A percentile compares a stretch with the other conserved stretches of the same genome.
phyloP scores from a whole-genome alignment of 1,140 invertebrate species.

The Glossosoma conforme region DNA sequence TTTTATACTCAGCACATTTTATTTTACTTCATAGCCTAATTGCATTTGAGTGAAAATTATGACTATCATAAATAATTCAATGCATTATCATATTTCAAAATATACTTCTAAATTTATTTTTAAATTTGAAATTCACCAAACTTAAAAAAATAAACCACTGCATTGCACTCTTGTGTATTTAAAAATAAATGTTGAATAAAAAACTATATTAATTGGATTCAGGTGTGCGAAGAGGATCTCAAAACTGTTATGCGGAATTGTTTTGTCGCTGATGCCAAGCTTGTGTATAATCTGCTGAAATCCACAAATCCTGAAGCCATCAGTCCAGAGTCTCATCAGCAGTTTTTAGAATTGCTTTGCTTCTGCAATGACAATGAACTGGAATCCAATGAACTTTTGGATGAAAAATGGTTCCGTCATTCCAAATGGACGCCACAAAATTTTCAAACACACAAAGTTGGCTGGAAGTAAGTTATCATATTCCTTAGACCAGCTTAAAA shows the following conservation, averaged over 20 bases:
- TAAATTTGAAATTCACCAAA: no score
- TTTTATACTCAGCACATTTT: no score
- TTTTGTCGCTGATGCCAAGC: slow-evolving; percentile 62
- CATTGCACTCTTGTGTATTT: no score
- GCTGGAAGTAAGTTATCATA: slow-evolving; percentile 63
- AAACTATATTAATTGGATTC: no score
- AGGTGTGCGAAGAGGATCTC: slow-evolving; percentile 59
- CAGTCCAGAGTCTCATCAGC: slow-evolving; percentile 57
- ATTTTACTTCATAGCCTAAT: no score
- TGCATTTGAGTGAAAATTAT: no score
- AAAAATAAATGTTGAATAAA: not conserved
- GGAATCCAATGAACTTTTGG: slow-evolving; percentile 61
- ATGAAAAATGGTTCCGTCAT: slow-evolving; percentile 70
- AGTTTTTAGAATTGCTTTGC: slow-evolving; percentile 76
- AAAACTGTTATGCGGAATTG: slow-evolving; percentile 60
- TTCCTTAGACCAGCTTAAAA: no score
- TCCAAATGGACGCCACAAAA: slow-evolving; percentile 39
- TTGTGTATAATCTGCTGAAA: slow-evolving; percentile 68
- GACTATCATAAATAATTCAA: no score
- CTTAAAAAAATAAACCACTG: no score
- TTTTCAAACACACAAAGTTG: slow-evolving; percentile 57
- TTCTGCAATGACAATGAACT: slow-evolving; percentile 72
- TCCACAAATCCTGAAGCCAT: slow-evolving; percentile 55
- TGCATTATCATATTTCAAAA: no score
- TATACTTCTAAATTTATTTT: no score